A percentile compares a stretch with the other conserved stretches of the same genome.
phyloP scores from a whole-genome alignment of 2,888 invertebrate species.

The Morpho achilles region DNA sequence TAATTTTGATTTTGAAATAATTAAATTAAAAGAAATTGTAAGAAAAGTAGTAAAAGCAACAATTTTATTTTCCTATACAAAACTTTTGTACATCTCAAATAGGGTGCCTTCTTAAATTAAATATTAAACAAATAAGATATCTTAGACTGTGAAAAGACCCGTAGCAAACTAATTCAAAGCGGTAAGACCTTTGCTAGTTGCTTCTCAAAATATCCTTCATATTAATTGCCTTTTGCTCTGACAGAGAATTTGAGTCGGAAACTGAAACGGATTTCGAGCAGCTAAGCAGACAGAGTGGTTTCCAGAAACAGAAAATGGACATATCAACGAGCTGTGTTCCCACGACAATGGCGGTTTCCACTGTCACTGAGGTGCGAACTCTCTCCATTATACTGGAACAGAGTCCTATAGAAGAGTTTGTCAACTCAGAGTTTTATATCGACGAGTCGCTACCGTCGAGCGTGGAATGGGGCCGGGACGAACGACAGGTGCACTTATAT shows the following conservation, averaged over 20 bases:
- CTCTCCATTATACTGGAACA: conserved; percentile 49
- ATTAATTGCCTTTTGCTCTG: not conserved
- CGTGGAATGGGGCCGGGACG: conserved; percentile 83
- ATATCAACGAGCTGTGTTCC: conserved; percentile 64
- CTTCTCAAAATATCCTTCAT: not conserved
- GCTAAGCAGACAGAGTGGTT: conserved; percentile 81
- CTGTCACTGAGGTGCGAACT: conserved; percentile 79
- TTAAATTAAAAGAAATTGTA: too few species aligned
- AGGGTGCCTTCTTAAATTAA: too few species aligned
- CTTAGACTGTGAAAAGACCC: too few species aligned
- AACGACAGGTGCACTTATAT: conserved; percentile 63
- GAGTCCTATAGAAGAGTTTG: conserved; percentile 78
- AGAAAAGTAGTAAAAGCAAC: too few species aligned
- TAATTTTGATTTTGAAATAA: too few species aligned
- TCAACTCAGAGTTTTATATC: conserved; percentile 91
- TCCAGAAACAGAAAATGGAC: conserved; percentile 53
- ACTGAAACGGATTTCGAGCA: conserved; percentile 91
- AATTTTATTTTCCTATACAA: too few species aligned
- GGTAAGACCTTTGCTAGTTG: too few species aligned
- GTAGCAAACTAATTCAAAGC: too few species aligned
- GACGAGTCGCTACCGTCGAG: conserved; percentile 93
- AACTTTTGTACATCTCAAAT: too few species aligned
- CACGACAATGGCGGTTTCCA: conserved; percentile 73
- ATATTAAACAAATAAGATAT: too few species aligned
- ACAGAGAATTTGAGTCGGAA: conserved; percentile 88